These are phyloP conservation scores for Sebastolobus alascanus DNA, from an alignment of 2,797 vertebrate species.

Conservation along the genomic window DNA sequence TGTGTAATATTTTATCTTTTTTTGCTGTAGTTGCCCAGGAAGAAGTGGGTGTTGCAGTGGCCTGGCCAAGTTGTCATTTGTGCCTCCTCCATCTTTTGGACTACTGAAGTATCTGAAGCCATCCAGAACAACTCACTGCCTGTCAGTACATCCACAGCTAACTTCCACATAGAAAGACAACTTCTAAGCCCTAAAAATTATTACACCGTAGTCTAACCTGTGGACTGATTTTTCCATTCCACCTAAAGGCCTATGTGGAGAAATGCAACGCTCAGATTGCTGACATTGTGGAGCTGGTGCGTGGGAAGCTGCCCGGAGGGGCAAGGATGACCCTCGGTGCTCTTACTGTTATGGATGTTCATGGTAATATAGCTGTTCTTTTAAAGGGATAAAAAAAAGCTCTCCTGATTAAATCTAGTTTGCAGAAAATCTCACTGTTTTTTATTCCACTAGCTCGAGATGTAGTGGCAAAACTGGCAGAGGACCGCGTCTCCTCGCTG, in stretches of 20 bases:
- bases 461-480: constrained; percentile 88
- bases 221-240: constrained; percentile 27
- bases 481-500: constrained; percentile 85
- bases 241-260: constrained; percentile 87
- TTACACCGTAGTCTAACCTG: constrained; percentile 12
- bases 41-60: constrained; percentile 94
- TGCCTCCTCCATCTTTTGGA: constrained; percentile 95
- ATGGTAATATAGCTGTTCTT: constrained; percentile 84
- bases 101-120: constrained; percentile 91
- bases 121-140: constrained; percentile 84
- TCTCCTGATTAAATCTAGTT: constrained; percentile 6
- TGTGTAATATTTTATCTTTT: neutral
- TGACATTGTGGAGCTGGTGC: constrained; percentile 92
- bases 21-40: constrained; percentile 86
- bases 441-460: constrained; percentile 80
- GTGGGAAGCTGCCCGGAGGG: constrained; percentile 91
- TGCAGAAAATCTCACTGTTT: neutral
- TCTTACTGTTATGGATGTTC: constrained; percentile 94
- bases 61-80: constrained; percentile 96
- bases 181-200: neutral
- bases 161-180: neutral
- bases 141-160: constrained; percentile 74
- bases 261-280: constrained; percentile 91
- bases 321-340: constrained; percentile 92
- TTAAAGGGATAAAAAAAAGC: neutral